Evolutionary conservation across 2,888 invertebrate species (phyloP).

Genomic region (Spilarctia lutea): DNA sequence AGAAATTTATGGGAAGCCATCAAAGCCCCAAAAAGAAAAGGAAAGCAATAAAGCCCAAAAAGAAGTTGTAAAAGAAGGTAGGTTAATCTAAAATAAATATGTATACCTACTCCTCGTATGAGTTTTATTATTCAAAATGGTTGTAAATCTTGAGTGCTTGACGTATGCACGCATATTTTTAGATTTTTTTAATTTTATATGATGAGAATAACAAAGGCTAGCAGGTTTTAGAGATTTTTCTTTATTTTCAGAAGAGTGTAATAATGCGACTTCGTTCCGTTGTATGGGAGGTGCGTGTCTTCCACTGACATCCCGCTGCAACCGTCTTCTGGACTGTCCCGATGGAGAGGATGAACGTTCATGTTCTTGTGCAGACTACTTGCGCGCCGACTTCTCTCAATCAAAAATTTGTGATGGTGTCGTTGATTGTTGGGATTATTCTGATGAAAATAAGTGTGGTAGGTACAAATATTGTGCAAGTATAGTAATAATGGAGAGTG

Average conservation of each 20-base stretch:
- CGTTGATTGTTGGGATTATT: constrained; percentile 93
- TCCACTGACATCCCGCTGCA: constrained; percentile 89
- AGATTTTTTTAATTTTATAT: too few species aligned
- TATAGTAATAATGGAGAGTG: background rate
- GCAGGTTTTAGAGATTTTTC: background rate
- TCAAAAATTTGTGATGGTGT: constrained; percentile 93
- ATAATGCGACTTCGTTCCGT: constrained; percentile 83
- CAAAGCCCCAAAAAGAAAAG: constrained; percentile 67
- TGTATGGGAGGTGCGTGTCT: constrained; percentile 89
- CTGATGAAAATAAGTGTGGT: constrained; percentile 93
- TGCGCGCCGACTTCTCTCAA: constrained; percentile 89
- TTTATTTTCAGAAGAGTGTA: constrained; percentile 71
- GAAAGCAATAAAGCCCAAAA: constrained; percentile 46
- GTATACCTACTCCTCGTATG: background rate
- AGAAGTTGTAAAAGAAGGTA: constrained; percentile 61
- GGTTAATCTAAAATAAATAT: constrained; percentile 13
- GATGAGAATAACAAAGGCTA: background rate
- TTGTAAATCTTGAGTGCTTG: background rate
- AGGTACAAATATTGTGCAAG: constrained; percentile 33
- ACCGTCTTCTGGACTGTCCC: constrained; percentile 89
- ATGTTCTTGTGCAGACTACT: constrained; percentile 92
- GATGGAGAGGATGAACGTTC: constrained; percentile 90
- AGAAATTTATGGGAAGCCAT: constrained; percentile 69
- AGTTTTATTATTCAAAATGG: background rate
- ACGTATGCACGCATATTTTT: background rate